Base-by-base conservation (phyloP, 64 coral and sea anemone genomes). In the Pocillopora verrucosa region DNA sequence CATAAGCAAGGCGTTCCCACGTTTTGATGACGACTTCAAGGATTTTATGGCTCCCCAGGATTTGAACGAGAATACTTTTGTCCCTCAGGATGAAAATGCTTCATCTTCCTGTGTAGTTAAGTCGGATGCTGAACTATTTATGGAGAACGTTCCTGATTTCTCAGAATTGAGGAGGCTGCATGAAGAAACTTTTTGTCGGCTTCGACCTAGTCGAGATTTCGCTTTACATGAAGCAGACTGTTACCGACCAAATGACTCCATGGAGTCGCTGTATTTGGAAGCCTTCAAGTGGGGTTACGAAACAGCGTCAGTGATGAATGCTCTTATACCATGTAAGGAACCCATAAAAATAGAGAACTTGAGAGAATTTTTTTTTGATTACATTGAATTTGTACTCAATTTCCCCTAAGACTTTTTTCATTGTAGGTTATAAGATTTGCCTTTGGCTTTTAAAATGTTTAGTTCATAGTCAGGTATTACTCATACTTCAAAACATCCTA, bases 1-100 rank as follows among this genome's bases (percentile, higher is more conserved):
- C 30, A 15, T 95, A 5, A 81, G 79, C 59, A 72, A 86, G 56
- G 61, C 88, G 22, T 99, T 99, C 69, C 94, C 97, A 57, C 95
- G 36, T 11, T 99, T 95, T 87, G 97, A 99, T 88, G 73, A 56
- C 9, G 90, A 90, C 0, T 98, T 92, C 89, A 88, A 68, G 14
- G 89, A 94, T 19, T 34, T 98, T 16, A 86, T 94, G 20, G 58
- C 87, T 34, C 7, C 45, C 13, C 58, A 89, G 58, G 87, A 84
- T 78, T 85, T 93, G 61, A 67, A 89, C 36, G 72, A 26, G 16
- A 24, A 11, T 61, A 20, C 58, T 16, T 20, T 9, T 51, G 70
- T 22, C 56, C 36, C 79, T 14, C 41, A 89, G 3, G 16, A 64
- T 26, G 65, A 69, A 62, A 34, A 58, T 62, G 73, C 25, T 6